A percentile compares a stretch with the other conserved stretches of the same genome.
phyloP scores from a whole-genome alignment of 2,797 vertebrate genomes.

The Pteronotus mesoamericanus region DNA sequence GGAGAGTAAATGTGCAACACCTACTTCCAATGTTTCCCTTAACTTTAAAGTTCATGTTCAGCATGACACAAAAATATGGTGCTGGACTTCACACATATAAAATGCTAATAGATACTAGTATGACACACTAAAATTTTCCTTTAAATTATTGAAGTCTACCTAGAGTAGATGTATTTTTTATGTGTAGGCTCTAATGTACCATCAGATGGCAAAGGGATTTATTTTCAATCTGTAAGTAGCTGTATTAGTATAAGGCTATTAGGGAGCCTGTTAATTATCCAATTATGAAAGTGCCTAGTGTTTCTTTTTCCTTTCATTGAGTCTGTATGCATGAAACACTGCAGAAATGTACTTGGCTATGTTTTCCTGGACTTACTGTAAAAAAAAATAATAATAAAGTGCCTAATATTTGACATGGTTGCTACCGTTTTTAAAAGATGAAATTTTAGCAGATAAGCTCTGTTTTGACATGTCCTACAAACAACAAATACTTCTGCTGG shows the following conservation, averaged over 20 bases:
- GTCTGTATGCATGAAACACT: constrained; percentile 31
- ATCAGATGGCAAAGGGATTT: constrained; percentile 33
- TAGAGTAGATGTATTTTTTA: background rate
- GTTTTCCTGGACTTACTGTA: constrained; percentile 41
- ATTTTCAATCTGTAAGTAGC: constrained; percentile 41
- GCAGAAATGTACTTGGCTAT: background rate
- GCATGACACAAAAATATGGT: background rate
- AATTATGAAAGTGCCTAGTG: constrained; percentile 63
- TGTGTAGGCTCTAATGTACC: background rate
- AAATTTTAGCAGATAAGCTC: background rate
- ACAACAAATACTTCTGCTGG: background rate
- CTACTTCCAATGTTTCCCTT: background rate
- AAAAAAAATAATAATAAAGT: background rate
- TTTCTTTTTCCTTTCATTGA: constrained; percentile 48
- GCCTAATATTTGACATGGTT: background rate
- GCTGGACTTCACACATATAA: background rate
- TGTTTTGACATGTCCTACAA: background rate
- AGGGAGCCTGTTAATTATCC: constrained; percentile 62
- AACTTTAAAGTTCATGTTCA: background rate
- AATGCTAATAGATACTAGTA: background rate
- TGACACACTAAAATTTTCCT: background rate
- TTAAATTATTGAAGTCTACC: background rate
- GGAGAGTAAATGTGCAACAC: background rate
- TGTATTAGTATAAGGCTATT: constrained; percentile 45
- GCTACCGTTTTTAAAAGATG: background rate